Conservation (phyloP, 2,888 invertebrate species). For the Nipponacmea schrenckii region DNA sequence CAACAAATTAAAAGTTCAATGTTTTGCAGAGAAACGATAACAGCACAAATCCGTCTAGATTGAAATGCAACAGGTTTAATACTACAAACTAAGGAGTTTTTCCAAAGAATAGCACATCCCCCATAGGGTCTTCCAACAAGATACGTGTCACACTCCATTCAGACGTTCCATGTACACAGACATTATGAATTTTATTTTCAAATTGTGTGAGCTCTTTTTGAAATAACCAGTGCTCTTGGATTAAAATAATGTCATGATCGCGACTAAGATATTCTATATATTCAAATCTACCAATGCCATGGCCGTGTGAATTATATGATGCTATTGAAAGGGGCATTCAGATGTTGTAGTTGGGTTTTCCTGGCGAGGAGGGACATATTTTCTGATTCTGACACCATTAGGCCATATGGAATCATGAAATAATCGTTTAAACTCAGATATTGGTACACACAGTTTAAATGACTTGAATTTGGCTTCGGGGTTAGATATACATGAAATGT, state of each 20-base stretch:
- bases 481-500: too few relatives aligned
- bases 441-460: neutral
- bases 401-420: neutral
- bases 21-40: too few relatives aligned
- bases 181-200: too few relatives aligned
- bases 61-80: neutral
- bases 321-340: too few relatives aligned
- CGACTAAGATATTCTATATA: neutral
- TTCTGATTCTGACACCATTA: neutral
- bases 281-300: neutral
- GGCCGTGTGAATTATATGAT: neutral
- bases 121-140: too few relatives aligned
- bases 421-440: neutral
- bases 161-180: too few relatives aligned
- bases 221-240: neutral
- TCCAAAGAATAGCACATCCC: too few relatives aligned
- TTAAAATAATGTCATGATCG: neutral
- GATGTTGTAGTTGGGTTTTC: too few relatives aligned
- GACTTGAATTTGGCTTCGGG: neutral
- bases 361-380: neutral
- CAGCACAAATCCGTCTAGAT: too few relatives aligned
- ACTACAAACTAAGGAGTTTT: neutral
- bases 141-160: too few relatives aligned
- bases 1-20: too few relatives aligned
- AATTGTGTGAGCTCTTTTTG: neutral